Percentiles rank a stretch among this genome's conserved stretches.
Evolutionary conservation across 2,113 vertebrate genomes (phyloP).

Genomic region (Arothron firmamentum): DNA sequence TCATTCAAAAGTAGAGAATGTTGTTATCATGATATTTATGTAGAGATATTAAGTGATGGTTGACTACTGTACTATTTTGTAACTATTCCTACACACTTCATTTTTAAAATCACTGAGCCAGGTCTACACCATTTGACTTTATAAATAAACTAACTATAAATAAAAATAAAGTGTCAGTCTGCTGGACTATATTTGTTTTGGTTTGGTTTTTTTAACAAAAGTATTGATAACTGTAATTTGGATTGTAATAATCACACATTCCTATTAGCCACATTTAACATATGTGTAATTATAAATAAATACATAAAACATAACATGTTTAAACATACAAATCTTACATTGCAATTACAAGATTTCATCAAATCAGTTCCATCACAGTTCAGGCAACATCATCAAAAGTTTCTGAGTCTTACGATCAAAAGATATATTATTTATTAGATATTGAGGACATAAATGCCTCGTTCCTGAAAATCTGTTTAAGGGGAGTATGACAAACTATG

Average conservation of each 20-base stretch:
- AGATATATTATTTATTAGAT: too few species aligned
- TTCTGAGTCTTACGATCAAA: too few species aligned
- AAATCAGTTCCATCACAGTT: too few species aligned
- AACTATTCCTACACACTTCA: constrained; percentile 74
- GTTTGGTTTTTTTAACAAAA: background rate
- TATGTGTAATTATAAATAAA: too few species aligned
- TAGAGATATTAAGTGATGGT: constrained; percentile 67
- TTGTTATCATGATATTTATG: constrained; percentile 70
- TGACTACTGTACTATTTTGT: constrained; percentile 74
- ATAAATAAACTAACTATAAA: constrained; percentile 69
- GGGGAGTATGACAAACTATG: too few species aligned
- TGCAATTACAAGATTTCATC: too few species aligned
- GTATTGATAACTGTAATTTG: background rate
- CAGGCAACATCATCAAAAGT: too few species aligned
- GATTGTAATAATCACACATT: background rate
- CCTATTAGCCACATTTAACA: too few species aligned
- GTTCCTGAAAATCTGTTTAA: too few species aligned
- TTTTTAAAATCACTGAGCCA: constrained; percentile 70
- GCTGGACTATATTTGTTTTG: constrained; percentile 26
- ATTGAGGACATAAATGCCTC: too few species aligned
- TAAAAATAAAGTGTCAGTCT: constrained; percentile 38
- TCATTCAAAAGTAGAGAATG: constrained; percentile 66
- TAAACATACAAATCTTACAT: too few species aligned
- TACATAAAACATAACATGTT: too few species aligned
- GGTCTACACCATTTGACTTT: constrained; percentile 72